Conservation (phyloP, 2,888 invertebrate genomes). For the Philopedon plagiatum region DNA sequence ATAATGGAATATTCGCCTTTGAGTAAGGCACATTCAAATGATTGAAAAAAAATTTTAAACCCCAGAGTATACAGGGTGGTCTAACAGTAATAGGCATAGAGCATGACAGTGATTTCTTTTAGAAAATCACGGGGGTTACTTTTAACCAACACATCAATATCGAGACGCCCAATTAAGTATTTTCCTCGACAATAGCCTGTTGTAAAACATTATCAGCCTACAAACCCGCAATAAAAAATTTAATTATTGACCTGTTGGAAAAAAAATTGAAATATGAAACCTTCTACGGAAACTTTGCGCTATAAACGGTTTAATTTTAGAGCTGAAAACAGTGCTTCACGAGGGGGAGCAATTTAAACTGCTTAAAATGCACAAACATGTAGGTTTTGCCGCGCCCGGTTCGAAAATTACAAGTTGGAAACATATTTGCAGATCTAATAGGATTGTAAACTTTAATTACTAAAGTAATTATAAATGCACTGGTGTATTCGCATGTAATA, state of each 20-base stretch:
- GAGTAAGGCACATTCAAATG: too few species aligned
- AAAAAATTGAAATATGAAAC: background rate
- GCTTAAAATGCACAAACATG: conserved; percentile 46
- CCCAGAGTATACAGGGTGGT: too few species aligned
- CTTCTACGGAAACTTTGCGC: background rate
- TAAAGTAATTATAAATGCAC: conserved; percentile 53
- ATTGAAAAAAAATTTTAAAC: too few species aligned
- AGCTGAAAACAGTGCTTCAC: conserved; percentile 7
- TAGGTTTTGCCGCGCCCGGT: conserved; percentile 32
- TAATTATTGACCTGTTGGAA: background rate
- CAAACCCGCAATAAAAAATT: background rate
- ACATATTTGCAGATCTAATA: conserved; percentile 53
- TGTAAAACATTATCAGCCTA: too few species aligned
- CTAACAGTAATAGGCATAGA: too few species aligned
- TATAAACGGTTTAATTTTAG: conserved; percentile 15
- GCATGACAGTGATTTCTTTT: too few species aligned
- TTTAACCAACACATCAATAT: too few species aligned
- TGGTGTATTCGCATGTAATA: conserved; percentile 45
- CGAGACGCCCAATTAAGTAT: too few species aligned
- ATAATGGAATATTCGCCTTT: too few species aligned
- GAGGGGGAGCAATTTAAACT: conserved; percentile 19
- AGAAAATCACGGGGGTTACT: too few species aligned
- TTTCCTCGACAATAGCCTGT: too few species aligned
- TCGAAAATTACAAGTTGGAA: conserved; percentile 45
- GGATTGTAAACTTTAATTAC: conserved; percentile 51